Percentiles rank a stretch among this genome's conserved stretches.
Evolutionary conservation across 2,797 vertebrate genomes (phyloP).

Genomic region (Gephyroberyx darwinii): DNA sequence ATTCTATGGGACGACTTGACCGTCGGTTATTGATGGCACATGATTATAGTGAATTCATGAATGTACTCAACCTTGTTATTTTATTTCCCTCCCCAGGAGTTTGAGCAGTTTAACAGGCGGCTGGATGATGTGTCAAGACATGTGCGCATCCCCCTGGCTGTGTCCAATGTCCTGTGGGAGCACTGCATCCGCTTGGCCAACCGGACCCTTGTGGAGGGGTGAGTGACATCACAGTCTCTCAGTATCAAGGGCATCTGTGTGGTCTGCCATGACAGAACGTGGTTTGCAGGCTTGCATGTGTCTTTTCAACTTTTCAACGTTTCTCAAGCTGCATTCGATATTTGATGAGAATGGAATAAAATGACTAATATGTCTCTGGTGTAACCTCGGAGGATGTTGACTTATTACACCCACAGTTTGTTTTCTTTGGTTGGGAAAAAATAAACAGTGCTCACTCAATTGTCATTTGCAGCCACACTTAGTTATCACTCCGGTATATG

Average conservation of each 20-base stretch:
- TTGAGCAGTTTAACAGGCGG: constrained; percentile 92
- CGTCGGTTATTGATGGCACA: not conserved
- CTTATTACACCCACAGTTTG: too few species aligned
- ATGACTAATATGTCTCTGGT: too few species aligned
- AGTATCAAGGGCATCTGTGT: not conserved
- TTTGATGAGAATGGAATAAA: too few species aligned
- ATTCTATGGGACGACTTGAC: not conserved
- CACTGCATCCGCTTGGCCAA: constrained; percentile 98
- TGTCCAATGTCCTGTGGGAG: constrained; percentile 98
- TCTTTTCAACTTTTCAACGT: too few species aligned
- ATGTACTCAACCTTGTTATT: not conserved
- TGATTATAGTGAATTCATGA: not conserved
- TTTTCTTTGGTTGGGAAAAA: not conserved
- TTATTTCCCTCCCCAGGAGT: constrained; percentile 84
- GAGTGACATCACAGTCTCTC: constrained; percentile 5
- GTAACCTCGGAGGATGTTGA: too few species aligned
- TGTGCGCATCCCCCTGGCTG: constrained; percentile 93
- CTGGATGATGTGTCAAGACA: constrained; percentile 91
- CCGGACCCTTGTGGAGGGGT: constrained; percentile 98
- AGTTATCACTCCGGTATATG: not conserved
- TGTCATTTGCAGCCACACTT: not conserved
- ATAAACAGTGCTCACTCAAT: constrained; percentile 6
- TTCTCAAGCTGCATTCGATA: too few species aligned
- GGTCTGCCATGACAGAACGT: not conserved
- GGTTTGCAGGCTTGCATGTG: not conserved